phyloP scores from a whole-genome alignment of 2,113 vertebrate species.

The Typhlomys cinereus region DNA sequence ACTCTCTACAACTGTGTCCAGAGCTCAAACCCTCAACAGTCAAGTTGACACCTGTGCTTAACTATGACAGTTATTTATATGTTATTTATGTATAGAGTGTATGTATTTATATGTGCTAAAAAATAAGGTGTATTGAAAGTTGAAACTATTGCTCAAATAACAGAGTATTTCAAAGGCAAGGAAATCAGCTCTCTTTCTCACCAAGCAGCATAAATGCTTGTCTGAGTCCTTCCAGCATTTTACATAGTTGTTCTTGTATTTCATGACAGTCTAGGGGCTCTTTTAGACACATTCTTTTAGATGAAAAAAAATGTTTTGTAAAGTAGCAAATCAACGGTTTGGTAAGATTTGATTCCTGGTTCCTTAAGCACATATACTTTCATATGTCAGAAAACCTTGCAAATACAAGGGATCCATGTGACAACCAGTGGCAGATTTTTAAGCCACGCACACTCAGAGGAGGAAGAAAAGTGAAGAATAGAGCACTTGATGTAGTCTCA shows the following conservation, averaged over 20 bases:
- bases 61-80: too few species aligned
- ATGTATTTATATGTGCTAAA: too few species aligned
- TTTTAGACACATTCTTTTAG: conserved; percentile 6
- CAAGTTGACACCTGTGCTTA: too few species aligned
- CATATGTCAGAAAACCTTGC: not conserved
- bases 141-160: not conserved
- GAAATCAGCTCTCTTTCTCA: not conserved
- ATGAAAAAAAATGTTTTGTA: not conserved
- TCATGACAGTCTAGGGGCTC: not conserved
- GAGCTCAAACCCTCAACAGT: too few species aligned
- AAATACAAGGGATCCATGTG: not conserved
- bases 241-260: not conserved
- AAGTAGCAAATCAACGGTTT: not conserved
- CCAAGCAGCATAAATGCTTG: not conserved
- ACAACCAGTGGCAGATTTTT: not conserved
- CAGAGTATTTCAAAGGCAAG: not conserved
- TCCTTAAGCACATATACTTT: not conserved
- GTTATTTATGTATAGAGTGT: too few species aligned
- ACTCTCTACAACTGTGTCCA: too few species aligned
- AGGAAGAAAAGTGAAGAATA: not conserved
- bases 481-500: not conserved
- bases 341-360: not conserved
- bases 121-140: not conserved
- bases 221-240: not conserved
- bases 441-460: not conserved